A percentile compares a stretch with the other conserved stretches of the same genome.
These are phyloP conservation scores for Scaptomyza cyrtandrae DNA, from an alignment of 2,888 invertebrate genomes.

Conservation along the genomic window DNA sequence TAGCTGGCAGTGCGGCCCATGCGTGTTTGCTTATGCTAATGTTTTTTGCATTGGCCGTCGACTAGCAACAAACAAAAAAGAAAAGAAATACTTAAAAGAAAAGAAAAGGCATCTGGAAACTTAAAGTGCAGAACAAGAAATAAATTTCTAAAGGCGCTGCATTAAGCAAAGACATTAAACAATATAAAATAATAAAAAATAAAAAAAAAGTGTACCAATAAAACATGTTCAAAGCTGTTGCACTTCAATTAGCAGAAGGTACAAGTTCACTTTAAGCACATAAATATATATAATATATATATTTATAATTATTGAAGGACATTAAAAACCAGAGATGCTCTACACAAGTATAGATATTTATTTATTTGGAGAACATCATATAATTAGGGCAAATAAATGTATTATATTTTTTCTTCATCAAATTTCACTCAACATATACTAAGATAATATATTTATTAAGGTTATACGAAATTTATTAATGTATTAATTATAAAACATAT, in stretches of 20 bases:
- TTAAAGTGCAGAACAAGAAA: constrained; percentile 49
- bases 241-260: not conserved
- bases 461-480: no score
- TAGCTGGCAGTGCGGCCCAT: constrained; percentile 24
- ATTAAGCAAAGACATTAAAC: constrained; percentile 68
- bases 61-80: constrained; percentile 22
- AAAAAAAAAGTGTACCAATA: constrained; percentile 62
- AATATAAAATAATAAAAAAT: constrained; percentile 50
- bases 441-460: no score
- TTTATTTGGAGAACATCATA: no score
- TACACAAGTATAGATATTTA: no score
- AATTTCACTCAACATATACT: no score
- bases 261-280: not conserved
- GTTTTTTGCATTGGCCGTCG: constrained; percentile 31
- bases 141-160: constrained; percentile 67
- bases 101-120: constrained; percentile 27
- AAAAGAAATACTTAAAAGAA: not conserved
- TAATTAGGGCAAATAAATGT: no score
- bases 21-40: constrained; percentile 75
- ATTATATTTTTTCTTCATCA: no score
- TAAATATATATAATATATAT: no score
- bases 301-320: no score
- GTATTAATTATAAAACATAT: no score
- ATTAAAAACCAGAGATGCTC: no score
- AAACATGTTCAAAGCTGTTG: constrained; percentile 3